Base-by-base conservation (phyloP, 2,888 invertebrate genomes). In the Agonum fuliginosum region DNA sequence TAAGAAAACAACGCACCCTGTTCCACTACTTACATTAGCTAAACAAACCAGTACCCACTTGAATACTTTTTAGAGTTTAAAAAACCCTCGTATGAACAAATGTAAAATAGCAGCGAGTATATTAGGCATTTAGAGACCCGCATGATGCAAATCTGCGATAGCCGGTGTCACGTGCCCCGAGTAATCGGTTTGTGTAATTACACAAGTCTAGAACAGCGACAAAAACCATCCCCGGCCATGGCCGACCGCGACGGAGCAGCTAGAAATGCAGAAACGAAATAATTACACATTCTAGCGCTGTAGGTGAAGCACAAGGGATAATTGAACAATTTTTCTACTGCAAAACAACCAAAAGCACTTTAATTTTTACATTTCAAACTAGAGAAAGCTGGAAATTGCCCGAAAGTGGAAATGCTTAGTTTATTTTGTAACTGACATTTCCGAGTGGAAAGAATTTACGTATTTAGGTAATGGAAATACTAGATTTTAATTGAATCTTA, bases 101-200 rank as follows among this genome's bases (percentile, higher is more conserved):
- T n/a, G 37, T 12, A 37, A 37, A 37, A 37, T 37, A 43, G 12
- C 37, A 12, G 12, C 24, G 54, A 54, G 54, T 54, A 54, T 54
- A 20, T 54, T 54, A 54, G 54, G 48, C 48, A 48, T 10, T 48
- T 19, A 48, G 20, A 20, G 24, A 17, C 62, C 62, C 62, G 62
- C 62, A 62, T 62, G 62, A 62, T 62, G 62, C 62, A 62, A 30
- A 48, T 48, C 17, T 37, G 10, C 30, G 62, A 62, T 62, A 62
- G 30, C 14, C 14, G 19, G 8, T 34, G 62, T 62, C 62, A 62
- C 62, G 62, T 62, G 62, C 30, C 8, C 62, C 14, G 10, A 30
- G 62, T 62, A 62, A 62, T 62, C 30, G 62, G 62, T 62, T 62
- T n/a, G 30, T 14, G 62, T 62, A 62, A 62, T 62, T 62, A 62